phyloP scores from a whole-genome alignment of 2,888 invertebrate genomes.

The Andrena haemorrhoa region DNA sequence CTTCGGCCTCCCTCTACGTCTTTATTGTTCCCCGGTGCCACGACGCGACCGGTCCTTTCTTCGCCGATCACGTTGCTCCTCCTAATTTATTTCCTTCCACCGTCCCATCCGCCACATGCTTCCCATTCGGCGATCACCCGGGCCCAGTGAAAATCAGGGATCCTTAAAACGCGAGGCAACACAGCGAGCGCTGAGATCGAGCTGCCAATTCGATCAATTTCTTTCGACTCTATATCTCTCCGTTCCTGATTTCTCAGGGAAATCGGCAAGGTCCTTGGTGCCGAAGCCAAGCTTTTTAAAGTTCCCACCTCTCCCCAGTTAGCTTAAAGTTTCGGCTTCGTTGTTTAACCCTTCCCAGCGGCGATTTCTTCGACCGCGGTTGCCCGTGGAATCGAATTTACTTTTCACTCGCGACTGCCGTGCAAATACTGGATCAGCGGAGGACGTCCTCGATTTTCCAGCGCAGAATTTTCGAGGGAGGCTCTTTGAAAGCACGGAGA shows the following conservation, averaged over 20 bases:
- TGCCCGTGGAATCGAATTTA: background rate
- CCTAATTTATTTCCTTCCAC: slow-evolving; percentile 27
- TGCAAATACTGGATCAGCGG: background rate
- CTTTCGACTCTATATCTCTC: background rate
- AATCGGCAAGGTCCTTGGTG: background rate
- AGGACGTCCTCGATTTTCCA: background rate
- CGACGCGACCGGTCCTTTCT: slow-evolving; percentile 48
- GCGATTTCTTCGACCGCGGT: background rate
- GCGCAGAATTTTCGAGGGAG: background rate
- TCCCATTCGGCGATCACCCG: too few species aligned
- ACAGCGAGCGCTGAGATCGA: slow-evolving; percentile 9
- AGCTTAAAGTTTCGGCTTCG: background rate
- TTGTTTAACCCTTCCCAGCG: background rate
- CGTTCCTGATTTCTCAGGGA: background rate
- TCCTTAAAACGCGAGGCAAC: too few species aligned
- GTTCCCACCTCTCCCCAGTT: too few species aligned
- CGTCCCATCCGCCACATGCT: background rate
- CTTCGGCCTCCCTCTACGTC: slow-evolving; percentile 17
- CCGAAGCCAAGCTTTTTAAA: background rate
- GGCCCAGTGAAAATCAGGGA: too few species aligned
- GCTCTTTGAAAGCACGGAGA: background rate
- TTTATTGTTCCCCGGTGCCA: slow-evolving; percentile 40
- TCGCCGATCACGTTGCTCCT: slow-evolving; percentile 43
- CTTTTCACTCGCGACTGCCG: background rate
- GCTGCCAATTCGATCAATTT: background rate